Conservation (phyloP, 2,888 invertebrate species). For the Colletes collaris region DNA sequence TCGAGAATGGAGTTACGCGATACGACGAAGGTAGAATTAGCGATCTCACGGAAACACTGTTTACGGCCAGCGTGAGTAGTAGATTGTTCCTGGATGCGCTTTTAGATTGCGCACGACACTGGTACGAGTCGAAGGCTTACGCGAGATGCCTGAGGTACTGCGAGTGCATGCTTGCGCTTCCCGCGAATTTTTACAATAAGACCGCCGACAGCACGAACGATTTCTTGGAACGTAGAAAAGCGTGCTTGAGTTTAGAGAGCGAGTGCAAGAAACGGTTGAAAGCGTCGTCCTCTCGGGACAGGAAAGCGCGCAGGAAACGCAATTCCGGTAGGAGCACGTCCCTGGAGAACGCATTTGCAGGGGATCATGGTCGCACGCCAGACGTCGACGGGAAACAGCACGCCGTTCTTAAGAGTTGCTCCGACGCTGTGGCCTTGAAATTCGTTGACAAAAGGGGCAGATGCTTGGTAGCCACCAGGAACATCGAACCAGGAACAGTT, state of each 20-base stretch:
- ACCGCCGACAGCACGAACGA: constrained; percentile 48
- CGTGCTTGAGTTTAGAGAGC: constrained; percentile 67
- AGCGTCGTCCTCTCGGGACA: constrained; percentile 34
- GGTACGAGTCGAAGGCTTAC: constrained; percentile 65
- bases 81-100: constrained; percentile 69
- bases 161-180: constrained; percentile 69
- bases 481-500: constrained; percentile 81
- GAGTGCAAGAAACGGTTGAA: constrained; percentile 67
- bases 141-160: constrained; percentile 72
- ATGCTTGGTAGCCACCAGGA: constrained; percentile 80
- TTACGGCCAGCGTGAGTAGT: constrained; percentile 67
- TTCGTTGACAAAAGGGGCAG: constrained; percentile 78
- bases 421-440: constrained; percentile 73
- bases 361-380: constrained; percentile 27
- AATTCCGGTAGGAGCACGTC: constrained; percentile 23
- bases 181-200: constrained; percentile 47
- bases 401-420: constrained; percentile 70
- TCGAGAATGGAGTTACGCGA: constrained; percentile 23
- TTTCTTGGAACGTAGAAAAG: constrained; percentile 54
- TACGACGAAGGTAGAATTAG: constrained; percentile 45
- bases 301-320: constrained; percentile 56
- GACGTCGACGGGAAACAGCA: constrained; percentile 71
- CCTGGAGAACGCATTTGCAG: not conserved
- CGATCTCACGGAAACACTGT: constrained; percentile 72
- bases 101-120: constrained; percentile 68